Base-by-base conservation (phyloP, 1,140 invertebrate genomes). In the Drosophila athabasca region DNA sequence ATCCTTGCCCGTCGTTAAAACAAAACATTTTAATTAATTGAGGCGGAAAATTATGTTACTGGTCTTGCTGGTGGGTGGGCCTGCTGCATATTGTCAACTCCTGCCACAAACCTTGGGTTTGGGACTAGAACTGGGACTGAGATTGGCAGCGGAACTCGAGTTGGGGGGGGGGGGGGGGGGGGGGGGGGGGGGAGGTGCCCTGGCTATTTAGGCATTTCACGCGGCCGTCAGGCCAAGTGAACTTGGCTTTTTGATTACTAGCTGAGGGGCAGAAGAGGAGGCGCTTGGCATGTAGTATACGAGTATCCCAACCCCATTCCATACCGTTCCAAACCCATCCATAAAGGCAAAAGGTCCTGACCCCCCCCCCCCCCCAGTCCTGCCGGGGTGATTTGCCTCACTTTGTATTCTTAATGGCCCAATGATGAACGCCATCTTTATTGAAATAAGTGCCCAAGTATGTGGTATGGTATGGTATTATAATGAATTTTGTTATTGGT, bases 11-110 rank as follows among this genome's bases (percentile, higher is more conserved):
- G 29, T 39, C 73, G 66, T 85, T 85, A 84, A 85, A 84, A 84
- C 81, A 85, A 84, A 85, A 77, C 81, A 77, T 85, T 80, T 84
- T 84, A 84, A 84, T 84, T 84, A 85, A 84, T 85, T 84, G 81
- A 85, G 73, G 72, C 81, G 76, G 58, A 84, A 84, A 80, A 84
- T 76, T 62, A 43, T 48, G 60, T 15, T 44, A 31, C 67, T 57
- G 53, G 31, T 9, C 31, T 35, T 0, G 31, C 51, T 55, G 52
- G 55, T 54, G 41, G 35, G 4, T 31, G 44, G 64, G 58, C 41
- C 67, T 41, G 35, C 54, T 64, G 78, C 67, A 72, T 61, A 55
- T 55, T 74, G 69, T 77, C 79, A 82, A 77, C 69, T 66, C 35
- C 17, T 22, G 26, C n/a, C 53, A 19, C 6, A 11, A 3, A 26